Base-by-base conservation (phyloP, 2,888 invertebrate species). In the Lydus trimaculatus region DNA sequence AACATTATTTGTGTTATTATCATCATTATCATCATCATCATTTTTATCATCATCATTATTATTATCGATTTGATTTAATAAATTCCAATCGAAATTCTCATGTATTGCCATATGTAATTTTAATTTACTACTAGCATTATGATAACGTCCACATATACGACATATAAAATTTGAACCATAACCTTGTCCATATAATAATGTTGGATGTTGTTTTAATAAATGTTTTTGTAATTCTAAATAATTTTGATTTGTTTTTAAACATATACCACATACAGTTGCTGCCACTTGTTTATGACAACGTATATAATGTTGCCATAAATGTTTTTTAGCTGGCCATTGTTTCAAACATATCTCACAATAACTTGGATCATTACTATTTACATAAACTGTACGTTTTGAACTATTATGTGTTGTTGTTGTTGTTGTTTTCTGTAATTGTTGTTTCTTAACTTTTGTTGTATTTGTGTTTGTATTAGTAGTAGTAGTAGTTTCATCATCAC, bases 311-410 rank as follows among this genome's bases (percentile, higher is more conserved):
- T 89, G 89, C 89, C 89, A 90, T 0, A 89, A 80, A 74, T 89
- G 89, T 73, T 89, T 89, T 72, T 89, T 89, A 0, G 88, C 89
- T 0, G 89, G 89, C 89, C 89, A 90, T 11, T 87, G 87, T 76
- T 89, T 89, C 7, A 87, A 85, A 72, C 89, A 90, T n/a, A 89
- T 87, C 74, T 89, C 89, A 73, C 89, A 87, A 25, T 82, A 77
- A 6, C 85, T 84, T 0, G 86, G 85, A 63, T 83, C 84, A 68
- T 85, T 84, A 60, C 86, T 85, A 73, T 88, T 88, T 11, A 88
- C 88, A 73, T 88, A 88, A 0, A 88, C 88, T 8, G 88, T 88
- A 1, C 88, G 82, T 72, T 85, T 85, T 1, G 84, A 83, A 52
- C 79, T 79, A n/a, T n/a, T n/a, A n/a, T n/a, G 65, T 81, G 81